phyloP scores from a whole-genome alignment of 1,140 invertebrate genomes.

The Geopemphigus sp. region DNA sequence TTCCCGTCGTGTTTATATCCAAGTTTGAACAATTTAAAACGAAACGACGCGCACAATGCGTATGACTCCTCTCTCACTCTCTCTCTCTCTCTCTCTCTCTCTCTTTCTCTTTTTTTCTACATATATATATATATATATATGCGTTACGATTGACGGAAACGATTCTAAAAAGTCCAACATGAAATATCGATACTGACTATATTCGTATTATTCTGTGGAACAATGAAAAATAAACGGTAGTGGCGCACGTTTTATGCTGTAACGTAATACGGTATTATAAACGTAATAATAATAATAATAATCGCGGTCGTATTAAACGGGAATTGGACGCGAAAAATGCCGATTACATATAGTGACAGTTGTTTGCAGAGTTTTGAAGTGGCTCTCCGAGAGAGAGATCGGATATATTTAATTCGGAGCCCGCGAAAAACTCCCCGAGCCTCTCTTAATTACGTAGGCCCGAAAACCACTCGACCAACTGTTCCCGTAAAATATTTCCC shows the following conservation, averaged over 20 bases:
- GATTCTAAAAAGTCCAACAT: too few species aligned
- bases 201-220: too few species aligned
- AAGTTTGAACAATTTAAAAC: too few species aligned
- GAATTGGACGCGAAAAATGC: neutral
- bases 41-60: too few species aligned
- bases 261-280: neutral
- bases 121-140: too few species aligned
- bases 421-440: conserved; percentile 5
- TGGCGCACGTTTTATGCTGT: neutral
- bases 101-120: too few species aligned
- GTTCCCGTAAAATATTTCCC: neutral
- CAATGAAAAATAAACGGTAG: neutral
- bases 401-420: conserved; percentile 7
- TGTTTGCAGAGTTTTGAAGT: conserved; percentile 33
- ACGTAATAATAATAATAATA: neutral
- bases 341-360: conserved; percentile 30
- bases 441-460: conserved; percentile 16
- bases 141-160: too few species aligned
- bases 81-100: too few species aligned
- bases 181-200: too few species aligned
- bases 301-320: neutral
- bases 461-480: conserved; percentile 47
- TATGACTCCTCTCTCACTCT: too few species aligned
- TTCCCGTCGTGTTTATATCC: too few species aligned
- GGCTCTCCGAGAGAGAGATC: neutral